A percentile compares a stretch with the other conserved stretches of the same genome.
These are phyloP conservation scores for Calliopsis andreniformis DNA, from an alignment of 1,140 invertebrate species.

Conservation along the genomic window DNA sequence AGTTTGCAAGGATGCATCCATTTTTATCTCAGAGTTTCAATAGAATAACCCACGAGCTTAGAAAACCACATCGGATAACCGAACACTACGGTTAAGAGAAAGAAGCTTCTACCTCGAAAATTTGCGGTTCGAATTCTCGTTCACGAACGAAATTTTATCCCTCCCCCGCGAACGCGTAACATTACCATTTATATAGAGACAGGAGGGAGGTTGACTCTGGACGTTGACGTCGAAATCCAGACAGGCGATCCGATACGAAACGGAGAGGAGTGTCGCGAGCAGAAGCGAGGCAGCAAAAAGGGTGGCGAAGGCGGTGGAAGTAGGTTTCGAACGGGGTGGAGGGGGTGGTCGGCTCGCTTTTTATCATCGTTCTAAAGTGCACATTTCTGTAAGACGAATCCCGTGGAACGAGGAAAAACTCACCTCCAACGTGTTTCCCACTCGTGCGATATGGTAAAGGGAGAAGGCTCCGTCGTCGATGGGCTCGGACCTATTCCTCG, in stretches of 20 bases:
- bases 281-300: constrained; percentile 47
- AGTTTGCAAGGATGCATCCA: too few relatives aligned
- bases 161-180: constrained; percentile 23
- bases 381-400: constrained; percentile 50
- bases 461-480: not conserved
- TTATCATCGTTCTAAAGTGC: constrained; percentile 51
- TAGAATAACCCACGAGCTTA: too few relatives aligned
- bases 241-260: constrained; percentile 46
- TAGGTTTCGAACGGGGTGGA: constrained; percentile 20
- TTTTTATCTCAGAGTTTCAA: too few relatives aligned
- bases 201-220: constrained; percentile 16
- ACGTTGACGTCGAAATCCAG: constrained; percentile 52
- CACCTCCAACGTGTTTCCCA: not conserved
- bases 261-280: constrained; percentile 56
- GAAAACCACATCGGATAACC: too few relatives aligned
- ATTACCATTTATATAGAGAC: constrained; percentile 60
- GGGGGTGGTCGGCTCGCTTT: constrained; percentile 43
- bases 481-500: not conserved
- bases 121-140: not conserved
- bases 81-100: too few relatives aligned
- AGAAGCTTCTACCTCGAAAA: too few relatives aligned
- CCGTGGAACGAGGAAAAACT: constrained; percentile 19
- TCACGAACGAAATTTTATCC: not conserved
- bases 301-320: constrained; percentile 13
- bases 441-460: not conserved